Evolutionary conservation across 2,797 vertebrate genomes (phyloP).

Genomic region (Bovichtus diacanthus): DNA sequence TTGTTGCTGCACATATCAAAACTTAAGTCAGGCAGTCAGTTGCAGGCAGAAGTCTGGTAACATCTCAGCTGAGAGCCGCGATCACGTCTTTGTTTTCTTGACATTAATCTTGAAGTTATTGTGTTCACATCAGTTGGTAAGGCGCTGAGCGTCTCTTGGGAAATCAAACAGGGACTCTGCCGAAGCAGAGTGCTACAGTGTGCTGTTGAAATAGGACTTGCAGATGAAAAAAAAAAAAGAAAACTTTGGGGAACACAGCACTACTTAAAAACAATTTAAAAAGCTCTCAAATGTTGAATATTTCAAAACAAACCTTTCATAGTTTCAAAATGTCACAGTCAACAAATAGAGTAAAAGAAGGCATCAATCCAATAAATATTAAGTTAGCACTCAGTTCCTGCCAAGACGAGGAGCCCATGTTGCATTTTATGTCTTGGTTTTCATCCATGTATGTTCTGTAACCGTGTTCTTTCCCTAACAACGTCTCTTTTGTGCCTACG

Average conservation of each 20-base stretch:
- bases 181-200: conserved; percentile 13
- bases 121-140: conserved; percentile 49
- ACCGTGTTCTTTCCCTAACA: not conserved
- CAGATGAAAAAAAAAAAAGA: conserved; percentile 33
- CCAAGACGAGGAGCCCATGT: not conserved
- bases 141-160: conserved; percentile 46
- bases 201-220: conserved; percentile 24
- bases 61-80: conserved; percentile 9
- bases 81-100: conserved; percentile 53
- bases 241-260: conserved; percentile 13
- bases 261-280: not conserved
- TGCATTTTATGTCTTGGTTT: not conserved
- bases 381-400: not conserved
- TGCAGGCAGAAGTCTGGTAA: not conserved
- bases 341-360: not conserved
- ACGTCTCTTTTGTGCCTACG: too few relatives aligned
- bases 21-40: not conserved
- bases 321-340: not conserved
- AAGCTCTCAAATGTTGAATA: conserved; percentile 16
- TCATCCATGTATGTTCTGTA: not conserved
- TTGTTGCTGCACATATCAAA: not conserved
- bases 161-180: conserved; percentile 64
- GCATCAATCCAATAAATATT: conserved; percentile 6
- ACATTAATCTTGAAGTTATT: conserved; percentile 67
- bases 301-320: not conserved